Evolutionary conservation across 2,888 invertebrate genomes (phyloP), one percentile per base, ranked within the genome.

Genomic region (Drosophila borealis): DNA sequence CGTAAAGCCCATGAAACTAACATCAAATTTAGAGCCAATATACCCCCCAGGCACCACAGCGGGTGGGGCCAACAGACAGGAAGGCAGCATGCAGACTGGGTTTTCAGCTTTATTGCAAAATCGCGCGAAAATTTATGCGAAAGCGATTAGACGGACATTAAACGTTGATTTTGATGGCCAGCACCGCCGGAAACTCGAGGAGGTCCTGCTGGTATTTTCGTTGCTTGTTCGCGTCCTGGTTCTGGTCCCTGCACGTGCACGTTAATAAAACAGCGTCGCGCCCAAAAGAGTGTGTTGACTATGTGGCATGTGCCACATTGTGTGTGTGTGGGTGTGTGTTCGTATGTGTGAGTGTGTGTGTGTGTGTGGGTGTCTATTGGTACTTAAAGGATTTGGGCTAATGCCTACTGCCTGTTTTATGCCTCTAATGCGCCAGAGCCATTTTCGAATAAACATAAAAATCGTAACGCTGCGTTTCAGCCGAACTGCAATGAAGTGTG

Each of bases 381-480:
- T 70, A 66, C 87, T 89, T 89, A 88, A 85, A 89, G 89, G 89
- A 83, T 89, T 89, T 89, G 50, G 51, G 36, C 55, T 78, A 89
- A 83, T 86, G 83, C 80, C 63, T 69, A 75, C 49, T 63, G 77
- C 60, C 72, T 71, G 74, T 75, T 80, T 89, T 74, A 86, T 89
- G 83, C 77, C 66, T 80, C 82, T 84, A 84, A 84, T 82, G 78
- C 68, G 78, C 71, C 81, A 74, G 74, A 46, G 66, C 70, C 82
- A 74, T 78, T 87, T 84, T 84, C 79, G 66, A 78, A 83, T 63
- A 66, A 70, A 69, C 85, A 88, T 84, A 79, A 81, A 84, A 88
- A 85, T 54, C 59, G 51, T 64, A 69, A 69, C 57, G 53, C 63
- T 49, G 46, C 66, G 50, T 50, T 75, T 67, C 55, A 42, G 63